phyloP scores from a whole-genome alignment of 2,797 vertebrate species.

The Coregonus sp. region DNA sequence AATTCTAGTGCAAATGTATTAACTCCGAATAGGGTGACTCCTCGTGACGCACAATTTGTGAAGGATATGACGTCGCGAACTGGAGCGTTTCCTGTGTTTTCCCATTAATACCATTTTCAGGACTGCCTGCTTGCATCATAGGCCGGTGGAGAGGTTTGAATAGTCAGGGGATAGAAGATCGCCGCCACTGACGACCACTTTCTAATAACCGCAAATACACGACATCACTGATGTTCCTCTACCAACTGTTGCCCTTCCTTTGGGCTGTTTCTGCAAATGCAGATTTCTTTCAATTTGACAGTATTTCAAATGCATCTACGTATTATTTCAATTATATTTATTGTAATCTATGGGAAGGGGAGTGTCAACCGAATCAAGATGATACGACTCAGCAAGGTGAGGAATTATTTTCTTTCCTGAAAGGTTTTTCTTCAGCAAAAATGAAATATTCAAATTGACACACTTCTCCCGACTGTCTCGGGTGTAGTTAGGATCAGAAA shows the following conservation, averaged over 20 bases:
- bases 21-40: no score
- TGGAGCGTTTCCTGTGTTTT: background rate
- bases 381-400: slow-evolving; percentile 81
- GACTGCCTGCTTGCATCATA: background rate
- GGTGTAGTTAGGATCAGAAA: no score
- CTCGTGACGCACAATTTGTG: no score
- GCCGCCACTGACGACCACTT: no score
- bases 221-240: slow-evolving; percentile 56
- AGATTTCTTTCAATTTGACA: slow-evolving; percentile 75
- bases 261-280: slow-evolving; percentile 67
- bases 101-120: background rate
- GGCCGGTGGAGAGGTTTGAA: background rate
- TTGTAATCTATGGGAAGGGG: slow-evolving; percentile 82
- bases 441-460: background rate
- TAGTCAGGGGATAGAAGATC: no score
- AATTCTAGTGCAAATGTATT: no score
- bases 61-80: background rate
- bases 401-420: background rate
- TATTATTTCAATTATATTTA: slow-evolving; percentile 85
- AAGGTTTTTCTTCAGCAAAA: no score
- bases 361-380: slow-evolving; percentile 81
- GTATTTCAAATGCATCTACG: slow-evolving; percentile 76
- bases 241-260: slow-evolving; percentile 58
- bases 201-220: background rate
- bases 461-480: background rate